A percentile compares a stretch with the other conserved stretches of the same genome.
phyloP scores from a whole-genome alignment of 2,113 vertebrate genomes.

The Candoia aspera region DNA sequence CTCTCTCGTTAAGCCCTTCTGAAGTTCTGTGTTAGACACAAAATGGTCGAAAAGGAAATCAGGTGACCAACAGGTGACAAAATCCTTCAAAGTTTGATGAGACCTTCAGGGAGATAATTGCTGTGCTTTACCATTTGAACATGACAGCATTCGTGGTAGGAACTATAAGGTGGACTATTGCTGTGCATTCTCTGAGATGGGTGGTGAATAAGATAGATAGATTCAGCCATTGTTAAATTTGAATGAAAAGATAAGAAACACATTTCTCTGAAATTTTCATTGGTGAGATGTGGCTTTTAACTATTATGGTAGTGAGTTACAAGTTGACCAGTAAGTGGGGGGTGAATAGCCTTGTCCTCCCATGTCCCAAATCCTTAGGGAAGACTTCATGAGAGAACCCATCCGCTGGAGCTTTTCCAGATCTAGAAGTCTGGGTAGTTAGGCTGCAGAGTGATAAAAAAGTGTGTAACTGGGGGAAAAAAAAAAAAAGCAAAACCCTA shows the following conservation, averaged over 20 bases:
- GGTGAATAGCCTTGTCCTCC: background rate
- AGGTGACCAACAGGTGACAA: too few relatives aligned
- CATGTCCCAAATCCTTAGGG: background rate
- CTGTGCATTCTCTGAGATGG: background rate
- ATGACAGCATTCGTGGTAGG: background rate
- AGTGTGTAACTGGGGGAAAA: background rate
- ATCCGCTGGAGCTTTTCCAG: background rate
- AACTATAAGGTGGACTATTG: background rate
- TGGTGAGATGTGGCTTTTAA: background rate
- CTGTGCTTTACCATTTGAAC: background rate
- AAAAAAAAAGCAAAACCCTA: background rate
- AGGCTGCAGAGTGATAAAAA: background rate
- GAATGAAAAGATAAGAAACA: background rate
- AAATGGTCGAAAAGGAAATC: background rate
- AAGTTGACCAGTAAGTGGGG: background rate
- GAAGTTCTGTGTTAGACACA: background rate
- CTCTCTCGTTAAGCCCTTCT: background rate
- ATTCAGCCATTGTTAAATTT: background rate
- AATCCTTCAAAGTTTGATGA: background rate
- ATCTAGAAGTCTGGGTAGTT: background rate
- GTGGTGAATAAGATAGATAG: too few relatives aligned
- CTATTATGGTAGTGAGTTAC: background rate
- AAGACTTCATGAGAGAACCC: background rate
- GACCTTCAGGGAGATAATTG: background rate
- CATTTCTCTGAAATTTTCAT: too few relatives aligned